phyloP scores from a whole-genome alignment of 2,113 vertebrate genomes.

The Corvus cornix region DNA sequence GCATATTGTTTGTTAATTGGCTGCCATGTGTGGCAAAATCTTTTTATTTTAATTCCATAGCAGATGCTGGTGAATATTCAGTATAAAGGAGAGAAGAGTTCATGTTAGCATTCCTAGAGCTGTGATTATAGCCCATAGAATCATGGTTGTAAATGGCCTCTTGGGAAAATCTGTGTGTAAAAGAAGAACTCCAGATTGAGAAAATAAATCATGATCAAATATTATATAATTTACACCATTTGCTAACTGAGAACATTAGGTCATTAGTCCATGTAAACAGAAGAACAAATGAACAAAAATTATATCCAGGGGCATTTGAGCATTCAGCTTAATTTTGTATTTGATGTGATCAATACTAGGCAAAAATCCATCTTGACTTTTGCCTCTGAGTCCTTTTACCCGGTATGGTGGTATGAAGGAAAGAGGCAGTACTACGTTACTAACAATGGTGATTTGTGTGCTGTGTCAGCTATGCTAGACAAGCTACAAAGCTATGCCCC shows the following conservation, averaged over 20 bases:
- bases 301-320: background rate
- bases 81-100: slow-evolving; percentile 46
- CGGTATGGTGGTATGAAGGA: background rate
- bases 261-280: slow-evolving; percentile 26
- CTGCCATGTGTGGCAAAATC: slow-evolving; percentile 62
- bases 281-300: slow-evolving; percentile 14
- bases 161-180: slow-evolving; percentile 45
- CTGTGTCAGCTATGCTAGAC: background rate
- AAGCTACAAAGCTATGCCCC: background rate
- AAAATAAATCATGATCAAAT: slow-evolving; percentile 59
- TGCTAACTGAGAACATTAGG: slow-evolving; percentile 16
- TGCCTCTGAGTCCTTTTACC: background rate
- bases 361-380: background rate
- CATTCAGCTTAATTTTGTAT: background rate
- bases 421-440: background rate
- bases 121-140: slow-evolving; percentile 35
- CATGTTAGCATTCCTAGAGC: slow-evolving; percentile 57
- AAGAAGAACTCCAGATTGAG: slow-evolving; percentile 48
- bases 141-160: slow-evolving; percentile 40
- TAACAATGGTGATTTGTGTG: background rate
- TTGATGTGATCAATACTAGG: background rate
- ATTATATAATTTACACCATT: slow-evolving; percentile 36
- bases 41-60: slow-evolving; percentile 59
- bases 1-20: slow-evolving; percentile 66
- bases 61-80: slow-evolving; percentile 76